Evolutionary conservation across 2,113 vertebrate species (phyloP), one percentile per base, ranked within the genome.

Genomic region (Psittacus erithacus): DNA sequence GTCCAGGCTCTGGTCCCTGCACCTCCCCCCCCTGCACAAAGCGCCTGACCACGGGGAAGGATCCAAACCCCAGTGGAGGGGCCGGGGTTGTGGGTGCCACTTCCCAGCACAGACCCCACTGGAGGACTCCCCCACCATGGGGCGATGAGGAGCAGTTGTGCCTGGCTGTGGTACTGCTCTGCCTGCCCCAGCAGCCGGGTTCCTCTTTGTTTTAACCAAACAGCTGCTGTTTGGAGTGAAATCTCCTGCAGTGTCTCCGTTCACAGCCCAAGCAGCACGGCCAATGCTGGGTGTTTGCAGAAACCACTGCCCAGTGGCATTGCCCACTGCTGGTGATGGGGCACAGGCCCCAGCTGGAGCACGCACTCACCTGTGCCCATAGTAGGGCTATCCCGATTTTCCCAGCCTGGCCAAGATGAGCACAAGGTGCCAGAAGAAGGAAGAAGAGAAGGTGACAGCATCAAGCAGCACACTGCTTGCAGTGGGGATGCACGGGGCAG

Each of bases 171-270:
- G 39, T 2, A 0, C 28, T 17, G 59, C 29, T 81, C 70, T 80
- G 63, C 86, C 52, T 9, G 1, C 62, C 43, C 17, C 24, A 38
- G 17, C 0, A 2, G 84, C 41, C 8, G 0, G 12, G 68, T 29
- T 50, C 59, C 55, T 70, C 75, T 83, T 94, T 95, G 90, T 94
- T 87, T 46, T 41, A 75, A 12, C 13, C 50, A 3, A 74, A 46
- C 96, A 96, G 93, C 92, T 93, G 95, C 81, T 96, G 93, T 96
- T 96, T 94, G 96, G 55, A 49, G 90, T 71, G 74, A 94, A 96
- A 95, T 70, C 79, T 67, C 74, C 3, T 2, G 47, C 90, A 47
- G 84, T 5, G 3, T 12, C 74, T 70, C 88, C 94, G 92, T 96
- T 96, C 96, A 93, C 92, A 96, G 63, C 93, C 90, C 82, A 96